Base-by-base conservation (phyloP, 2,888 invertebrate genomes). In the Sinohyriopsis cumingii region DNA sequence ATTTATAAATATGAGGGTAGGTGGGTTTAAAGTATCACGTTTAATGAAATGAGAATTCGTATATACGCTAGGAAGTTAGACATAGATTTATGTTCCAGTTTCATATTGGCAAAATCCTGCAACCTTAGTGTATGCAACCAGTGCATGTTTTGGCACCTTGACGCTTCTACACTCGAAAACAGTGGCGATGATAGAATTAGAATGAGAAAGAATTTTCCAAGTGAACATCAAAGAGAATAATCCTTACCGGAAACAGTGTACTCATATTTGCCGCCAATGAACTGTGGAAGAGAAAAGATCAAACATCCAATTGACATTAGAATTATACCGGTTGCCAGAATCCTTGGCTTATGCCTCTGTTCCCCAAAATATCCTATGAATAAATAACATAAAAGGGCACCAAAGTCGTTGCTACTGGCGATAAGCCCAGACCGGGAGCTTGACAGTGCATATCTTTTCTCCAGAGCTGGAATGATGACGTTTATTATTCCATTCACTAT, bases 401-500 rank as follows among this genome's bases (percentile, higher is more conserved):
- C 80, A 65, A 83, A 78, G 68, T 82, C 82, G 70, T 83, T 82
- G 28, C 76, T 67, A 57, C 80, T 81, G 12, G 79, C 79, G 33
- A 83, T 81, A 15, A 82, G 66, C 0, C 79, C 81, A 0, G 81
- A 81, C 24, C 72, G 69, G 0, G 79, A 78, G 63, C 80, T 81
- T 6, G 76, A 67, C 7, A 83, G 69, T 15, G 72, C 68, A 67
- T 77, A 83, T 20, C 83, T 78, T 54, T 75, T 83, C 68, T 83
- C 83, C 65, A 82, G 71, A 12, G 83, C 77, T 19, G 77, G 73
- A 24, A 83, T 71, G 57, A 81, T 73, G 9, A 81, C 80, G 73
- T 82, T 83, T 54, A 82, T 81, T 25, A 81, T 75, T 22, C 83
- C 83, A 60, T 82, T 83, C 24, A 82, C 82, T 53, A 83, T 61